A percentile compares a stretch with the other conserved stretches of the same genome.
Conservation (phyloP, 1,140 invertebrate genomes). For the Drosophila parvula region DNA sequence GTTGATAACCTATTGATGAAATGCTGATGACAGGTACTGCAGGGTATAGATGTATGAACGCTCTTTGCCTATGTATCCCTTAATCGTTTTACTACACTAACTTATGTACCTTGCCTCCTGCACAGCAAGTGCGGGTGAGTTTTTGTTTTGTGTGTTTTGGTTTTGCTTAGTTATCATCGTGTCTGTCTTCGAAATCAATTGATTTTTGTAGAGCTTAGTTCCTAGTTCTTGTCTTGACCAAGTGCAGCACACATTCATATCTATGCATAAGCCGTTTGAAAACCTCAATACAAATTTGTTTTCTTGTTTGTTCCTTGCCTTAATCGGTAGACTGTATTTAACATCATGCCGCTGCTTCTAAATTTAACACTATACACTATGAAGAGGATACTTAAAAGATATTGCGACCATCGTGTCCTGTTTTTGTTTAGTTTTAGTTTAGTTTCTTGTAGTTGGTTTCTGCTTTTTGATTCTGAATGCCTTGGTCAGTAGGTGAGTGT, state of each 20-base stretch:
- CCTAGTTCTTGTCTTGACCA: slow-evolving; percentile 45
- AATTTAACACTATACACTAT: slow-evolving; percentile 80
- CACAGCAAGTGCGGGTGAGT: slow-evolving; percentile 50
- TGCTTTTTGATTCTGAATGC: slow-evolving; percentile 64
- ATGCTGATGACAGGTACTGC: too few relatives aligned
- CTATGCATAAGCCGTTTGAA: slow-evolving; percentile 50
- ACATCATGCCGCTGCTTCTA: slow-evolving; percentile 48
- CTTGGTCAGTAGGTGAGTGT: slow-evolving; percentile 55
- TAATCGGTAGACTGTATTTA: slow-evolving; percentile 72
- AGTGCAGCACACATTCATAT: slow-evolving; percentile 35
- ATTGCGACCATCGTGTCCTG: slow-evolving; percentile 80
- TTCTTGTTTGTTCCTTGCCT: slow-evolving; percentile 63
- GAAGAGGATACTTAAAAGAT: slow-evolving; percentile 78
- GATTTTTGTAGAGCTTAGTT: slow-evolving; percentile 56
- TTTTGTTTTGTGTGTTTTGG: slow-evolving; percentile 48
- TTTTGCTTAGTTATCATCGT: slow-evolving; percentile 63
- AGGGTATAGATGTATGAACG: slow-evolving; percentile 26
- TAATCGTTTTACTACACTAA: slow-evolving; percentile 21
- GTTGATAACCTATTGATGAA: too few relatives aligned
- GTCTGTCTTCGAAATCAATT: slow-evolving; percentile 63
- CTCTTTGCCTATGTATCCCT: slow-evolving; percentile 13
- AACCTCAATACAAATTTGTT: slow-evolving; percentile 68
- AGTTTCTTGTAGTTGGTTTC: slow-evolving; percentile 58
- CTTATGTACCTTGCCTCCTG: slow-evolving; percentile 49
- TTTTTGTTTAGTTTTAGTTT: slow-evolving; percentile 62